A percentile compares a stretch with the other conserved stretches of the same genome.
phyloP scores from a whole-genome alignment of 2,888 invertebrate species.

The Melitaea athalia region DNA sequence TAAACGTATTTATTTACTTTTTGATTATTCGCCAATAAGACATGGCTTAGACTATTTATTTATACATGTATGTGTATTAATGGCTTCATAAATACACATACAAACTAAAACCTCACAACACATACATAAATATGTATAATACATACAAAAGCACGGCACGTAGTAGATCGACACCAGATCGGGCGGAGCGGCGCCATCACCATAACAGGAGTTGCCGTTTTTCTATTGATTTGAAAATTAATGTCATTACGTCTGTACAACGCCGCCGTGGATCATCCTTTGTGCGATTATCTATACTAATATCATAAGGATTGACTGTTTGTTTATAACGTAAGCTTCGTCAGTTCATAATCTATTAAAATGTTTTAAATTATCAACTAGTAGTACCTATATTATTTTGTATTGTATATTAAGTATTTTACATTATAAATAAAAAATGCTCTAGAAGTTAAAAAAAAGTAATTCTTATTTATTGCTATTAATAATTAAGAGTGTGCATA shows the following conservation, averaged over 20 bases:
- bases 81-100: neutral
- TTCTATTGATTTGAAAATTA: constrained; percentile 70
- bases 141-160: constrained; percentile 46
- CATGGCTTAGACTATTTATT: neutral
- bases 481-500: no score
- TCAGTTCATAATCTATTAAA: no score
- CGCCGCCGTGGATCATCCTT: constrained; percentile 5
- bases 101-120: neutral
- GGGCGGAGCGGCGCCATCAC: constrained; percentile 61
- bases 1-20: no score
- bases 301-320: neutral
- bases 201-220: constrained; percentile 60
- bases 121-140: constrained; percentile 8
- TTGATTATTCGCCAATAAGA: no score
- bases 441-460: no score
- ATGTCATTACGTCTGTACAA: constrained; percentile 52
- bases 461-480: no score
- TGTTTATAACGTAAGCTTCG: neutral
- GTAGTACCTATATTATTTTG: no score
- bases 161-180: constrained; percentile 47
- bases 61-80: no score
- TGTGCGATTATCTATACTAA: neutral
- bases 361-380: no score
- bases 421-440: no score
- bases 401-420: no score